Conservation (phyloP, 2,113 vertebrate genomes). For the Hippocampus barbouri region DNA sequence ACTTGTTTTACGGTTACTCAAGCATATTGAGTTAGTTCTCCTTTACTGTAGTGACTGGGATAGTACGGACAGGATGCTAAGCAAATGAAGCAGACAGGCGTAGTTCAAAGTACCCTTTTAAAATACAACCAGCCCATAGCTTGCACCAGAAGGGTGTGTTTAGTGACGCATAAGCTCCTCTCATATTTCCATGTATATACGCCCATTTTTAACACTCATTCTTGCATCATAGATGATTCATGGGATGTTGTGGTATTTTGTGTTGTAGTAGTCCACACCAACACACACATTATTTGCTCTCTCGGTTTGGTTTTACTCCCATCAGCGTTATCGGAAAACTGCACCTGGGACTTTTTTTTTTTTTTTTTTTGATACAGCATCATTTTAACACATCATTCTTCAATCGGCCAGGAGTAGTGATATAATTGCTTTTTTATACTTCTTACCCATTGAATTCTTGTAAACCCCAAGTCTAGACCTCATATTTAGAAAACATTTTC, state of each 20-base stretch:
- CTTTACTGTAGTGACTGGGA: too few species aligned
- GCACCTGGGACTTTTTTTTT: conserved; percentile 27
- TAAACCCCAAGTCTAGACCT: background rate
- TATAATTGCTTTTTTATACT: conserved; percentile 31
- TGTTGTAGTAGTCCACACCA: conserved; percentile 19
- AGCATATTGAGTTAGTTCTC: too few species aligned
- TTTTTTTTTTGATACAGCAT: conserved; percentile 20
- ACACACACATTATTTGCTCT: background rate
- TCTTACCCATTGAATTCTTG: conserved; percentile 2
- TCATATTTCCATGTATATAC: conserved; percentile 39
- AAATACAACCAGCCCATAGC: background rate
- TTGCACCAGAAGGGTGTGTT: conserved; percentile 22
- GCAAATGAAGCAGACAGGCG: too few species aligned
- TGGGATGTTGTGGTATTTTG: conserved; percentile 27
- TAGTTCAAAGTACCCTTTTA: background rate
- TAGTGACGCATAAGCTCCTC: conserved; percentile 26
- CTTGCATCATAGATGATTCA: conserved; percentile 50
- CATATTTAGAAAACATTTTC: background rate
- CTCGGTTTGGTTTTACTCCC: background rate
- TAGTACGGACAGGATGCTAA: too few species aligned
- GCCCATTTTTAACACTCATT: conserved; percentile 34
- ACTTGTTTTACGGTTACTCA: too few species aligned
- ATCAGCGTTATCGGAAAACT: conserved; percentile 10
- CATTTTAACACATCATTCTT: conserved; percentile 19
- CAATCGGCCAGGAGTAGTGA: conserved; percentile 9